Percentiles rank a stretch among this genome's conserved stretches.
Conservation (phyloP, 1,140 invertebrate species). For the Araneus ventricosus region DNA sequence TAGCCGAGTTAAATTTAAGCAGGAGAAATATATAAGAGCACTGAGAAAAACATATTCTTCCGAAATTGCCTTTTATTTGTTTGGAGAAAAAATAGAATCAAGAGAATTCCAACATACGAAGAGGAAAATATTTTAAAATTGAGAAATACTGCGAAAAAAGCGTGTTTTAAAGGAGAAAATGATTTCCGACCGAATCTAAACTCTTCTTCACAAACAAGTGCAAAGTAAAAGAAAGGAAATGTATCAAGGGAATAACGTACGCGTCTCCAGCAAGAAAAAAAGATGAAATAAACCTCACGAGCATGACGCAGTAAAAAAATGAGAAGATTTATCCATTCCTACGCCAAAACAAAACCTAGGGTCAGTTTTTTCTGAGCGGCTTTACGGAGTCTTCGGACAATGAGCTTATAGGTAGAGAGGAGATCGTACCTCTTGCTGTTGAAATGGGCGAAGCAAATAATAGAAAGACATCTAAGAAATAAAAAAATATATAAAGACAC, state of each 20-base stretch:
- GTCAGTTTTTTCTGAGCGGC: slow-evolving; percentile 39
- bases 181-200: slow-evolving; percentile 59
- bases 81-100: background rate
- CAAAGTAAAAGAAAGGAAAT: slow-evolving; percentile 58
- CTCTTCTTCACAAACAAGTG: slow-evolving; percentile 69
- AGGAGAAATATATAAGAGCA: background rate
- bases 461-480: slow-evolving; percentile 17
- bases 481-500: slow-evolving; percentile 30
- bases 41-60: slow-evolving; percentile 14
- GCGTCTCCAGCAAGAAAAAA: slow-evolving; percentile 41
- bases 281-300: slow-evolving; percentile 68
- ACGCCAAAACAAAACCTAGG: slow-evolving; percentile 66
- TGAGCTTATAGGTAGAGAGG: slow-evolving; percentile 54
- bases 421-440: slow-evolving; percentile 19
- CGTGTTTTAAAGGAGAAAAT: slow-evolving; percentile 68
- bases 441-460: slow-evolving; percentile 59
- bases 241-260: slow-evolving; percentile 61
- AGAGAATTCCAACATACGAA: background rate
- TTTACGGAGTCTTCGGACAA: slow-evolving; percentile 53
- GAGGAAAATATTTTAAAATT: slow-evolving; percentile 68
- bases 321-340: slow-evolving; percentile 66
- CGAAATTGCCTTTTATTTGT: background rate
- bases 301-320: slow-evolving; percentile 36
- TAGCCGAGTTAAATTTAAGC: background rate
- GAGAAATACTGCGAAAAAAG: slow-evolving; percentile 55